Conservation (phyloP, 2,888 invertebrate species). For the Ophioninae sp. region DNA sequence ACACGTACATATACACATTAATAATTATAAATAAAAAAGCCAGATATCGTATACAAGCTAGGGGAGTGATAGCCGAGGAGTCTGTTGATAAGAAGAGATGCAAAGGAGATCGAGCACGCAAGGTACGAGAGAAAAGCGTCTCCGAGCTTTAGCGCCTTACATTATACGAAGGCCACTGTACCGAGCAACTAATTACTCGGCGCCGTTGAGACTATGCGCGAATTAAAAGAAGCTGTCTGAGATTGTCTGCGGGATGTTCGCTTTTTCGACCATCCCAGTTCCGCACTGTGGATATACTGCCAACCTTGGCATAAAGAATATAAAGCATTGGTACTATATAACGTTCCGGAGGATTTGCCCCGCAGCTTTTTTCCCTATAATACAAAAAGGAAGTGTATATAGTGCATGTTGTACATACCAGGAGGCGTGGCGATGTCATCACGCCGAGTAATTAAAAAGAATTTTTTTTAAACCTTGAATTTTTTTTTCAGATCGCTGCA, state of each 20-base stretch:
- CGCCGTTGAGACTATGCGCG: conserved; percentile 79
- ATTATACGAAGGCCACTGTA: conserved; percentile 65
- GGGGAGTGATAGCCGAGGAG: conserved; percentile 1
- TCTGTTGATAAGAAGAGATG: conserved; percentile 11
- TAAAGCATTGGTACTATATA: conserved; percentile 59
- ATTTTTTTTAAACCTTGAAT: background rate
- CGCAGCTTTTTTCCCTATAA: conserved; percentile 37
- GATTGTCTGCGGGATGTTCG: conserved; percentile 74
- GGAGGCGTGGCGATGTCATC: background rate
- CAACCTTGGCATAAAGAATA: conserved; percentile 63
- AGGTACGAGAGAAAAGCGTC: conserved; percentile 35
- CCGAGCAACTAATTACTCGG: conserved; percentile 79
- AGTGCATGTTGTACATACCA: conserved; percentile 14
- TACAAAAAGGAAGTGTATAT: conserved; percentile 56
- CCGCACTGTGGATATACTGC: conserved; percentile 19
- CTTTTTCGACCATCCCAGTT: conserved; percentile 59
- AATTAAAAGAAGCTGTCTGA: conserved; percentile 78
- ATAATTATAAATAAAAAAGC: background rate
- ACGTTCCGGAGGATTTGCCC: conserved; percentile 58
- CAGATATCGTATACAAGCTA: background rate
- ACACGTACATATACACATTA: conserved; percentile 26
- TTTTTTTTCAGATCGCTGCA: background rate
- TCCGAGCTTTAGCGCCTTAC: conserved; percentile 64
- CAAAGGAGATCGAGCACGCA: conserved; percentile 28
- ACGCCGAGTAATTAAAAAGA: background rate